phyloP scores from a whole-genome alignment of 2,113 vertebrate species.

The zebrafish (Danio rerio) region DNA sequence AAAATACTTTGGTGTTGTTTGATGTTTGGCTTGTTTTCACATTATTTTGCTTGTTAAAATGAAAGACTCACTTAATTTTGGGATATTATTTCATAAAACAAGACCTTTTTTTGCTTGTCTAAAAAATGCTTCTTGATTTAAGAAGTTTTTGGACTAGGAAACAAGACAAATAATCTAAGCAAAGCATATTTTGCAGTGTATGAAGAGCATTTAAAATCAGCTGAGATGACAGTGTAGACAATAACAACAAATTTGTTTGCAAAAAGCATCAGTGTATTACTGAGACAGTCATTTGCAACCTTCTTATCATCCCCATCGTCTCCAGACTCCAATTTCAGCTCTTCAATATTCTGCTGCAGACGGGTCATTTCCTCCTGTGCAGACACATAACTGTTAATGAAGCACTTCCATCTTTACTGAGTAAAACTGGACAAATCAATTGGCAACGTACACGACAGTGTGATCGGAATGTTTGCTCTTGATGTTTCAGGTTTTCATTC shows the following conservation, averaged over 20 bases:
- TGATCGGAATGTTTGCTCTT: slow-evolving; percentile 92
- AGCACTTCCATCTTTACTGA: not conserved
- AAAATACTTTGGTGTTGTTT: too few relatives aligned
- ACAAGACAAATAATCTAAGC: too few relatives aligned
- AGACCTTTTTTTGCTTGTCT: too few relatives aligned
- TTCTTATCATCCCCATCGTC: slow-evolving; percentile 80
- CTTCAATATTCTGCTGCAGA: slow-evolving; percentile 88
- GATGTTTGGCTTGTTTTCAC: too few relatives aligned
- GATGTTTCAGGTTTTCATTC: slow-evolving; percentile 93
- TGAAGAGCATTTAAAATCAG: too few relatives aligned
- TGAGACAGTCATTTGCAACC: slow-evolving; percentile 68
- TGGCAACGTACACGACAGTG: slow-evolving; percentile 88
- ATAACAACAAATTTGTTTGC: too few relatives aligned
- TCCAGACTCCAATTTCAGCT: slow-evolving; percentile 78
- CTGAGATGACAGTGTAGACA: not conserved
- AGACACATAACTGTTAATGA: slow-evolving; percentile 13
- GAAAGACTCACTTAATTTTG: too few relatives aligned
- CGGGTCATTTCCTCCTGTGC: slow-evolving; percentile 92
- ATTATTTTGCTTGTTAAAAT: too few relatives aligned
- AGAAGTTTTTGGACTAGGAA: too few relatives aligned
- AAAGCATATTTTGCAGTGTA: too few relatives aligned
- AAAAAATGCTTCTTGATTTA: too few relatives aligned
- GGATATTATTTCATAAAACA: too few relatives aligned
- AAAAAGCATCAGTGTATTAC: not conserved
- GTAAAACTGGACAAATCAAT: not conserved